A percentile compares a stretch with the other conserved stretches of the same genome.
Evolutionary conservation across 2,797 vertebrate genomes (phyloP).

Genomic region (Sciurus vulgaris): DNA sequence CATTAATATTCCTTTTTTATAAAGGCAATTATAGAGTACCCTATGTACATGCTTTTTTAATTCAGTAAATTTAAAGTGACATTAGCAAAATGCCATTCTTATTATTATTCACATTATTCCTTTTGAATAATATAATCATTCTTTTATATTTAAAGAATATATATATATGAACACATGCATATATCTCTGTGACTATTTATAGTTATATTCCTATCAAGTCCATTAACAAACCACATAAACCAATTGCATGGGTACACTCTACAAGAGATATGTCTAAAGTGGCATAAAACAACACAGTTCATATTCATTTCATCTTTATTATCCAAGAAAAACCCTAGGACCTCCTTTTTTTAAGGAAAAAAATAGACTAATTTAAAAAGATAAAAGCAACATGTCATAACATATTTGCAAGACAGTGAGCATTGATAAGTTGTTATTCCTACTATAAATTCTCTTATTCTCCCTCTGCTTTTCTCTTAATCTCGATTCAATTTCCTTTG

Average conservation of each 20-base stretch:
- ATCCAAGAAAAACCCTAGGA: background rate
- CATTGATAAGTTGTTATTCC: background rate
- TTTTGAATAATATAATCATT: background rate
- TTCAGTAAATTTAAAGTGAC: background rate
- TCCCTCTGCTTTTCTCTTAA: background rate
- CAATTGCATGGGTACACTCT: background rate
- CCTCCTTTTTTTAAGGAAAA: background rate
- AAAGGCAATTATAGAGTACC: background rate
- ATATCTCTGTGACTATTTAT: background rate
- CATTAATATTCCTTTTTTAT: background rate
- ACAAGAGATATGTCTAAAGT: background rate
- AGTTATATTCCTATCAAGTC: background rate
- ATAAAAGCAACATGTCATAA: background rate
- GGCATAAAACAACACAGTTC: background rate
- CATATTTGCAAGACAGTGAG: background rate
- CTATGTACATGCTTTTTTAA: background rate
- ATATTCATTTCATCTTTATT: background rate
- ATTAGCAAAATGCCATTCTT: background rate
- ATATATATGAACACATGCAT: background rate
- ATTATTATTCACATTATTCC: too few species aligned
- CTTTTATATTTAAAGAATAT: background rate
- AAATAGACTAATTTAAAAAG: background rate
- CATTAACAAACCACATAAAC: background rate
- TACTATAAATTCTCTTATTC: background rate
- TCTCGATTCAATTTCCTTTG: background rate